Evolutionary conservation across 35 echinoderm and acorn worm genomes (phyloP).

Genomic region (Amphiura filiformis): DNA sequence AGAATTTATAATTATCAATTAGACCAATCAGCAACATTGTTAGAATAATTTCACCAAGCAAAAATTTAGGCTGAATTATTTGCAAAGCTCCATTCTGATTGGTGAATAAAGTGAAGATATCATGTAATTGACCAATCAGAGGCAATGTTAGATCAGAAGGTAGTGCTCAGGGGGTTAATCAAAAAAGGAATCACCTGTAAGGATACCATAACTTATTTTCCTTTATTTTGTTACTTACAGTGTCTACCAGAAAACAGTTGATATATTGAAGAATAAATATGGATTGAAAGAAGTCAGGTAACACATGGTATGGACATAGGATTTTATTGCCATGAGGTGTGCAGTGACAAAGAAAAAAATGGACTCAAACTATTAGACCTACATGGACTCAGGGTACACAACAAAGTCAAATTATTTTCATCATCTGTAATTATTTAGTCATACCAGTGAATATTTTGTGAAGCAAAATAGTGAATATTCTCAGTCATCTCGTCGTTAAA

Average conservation of each 20-base stretch:
- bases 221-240: slow-evolving; percentile 7
- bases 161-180: background rate
- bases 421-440: no score
- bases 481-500: no score
- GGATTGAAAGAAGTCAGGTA: slow-evolving; percentile 19
- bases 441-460: no score
- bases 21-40: no score
- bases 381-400: no score
- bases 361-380: no score
- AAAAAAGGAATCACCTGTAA: background rate
- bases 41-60: no score
- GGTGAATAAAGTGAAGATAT: no score
- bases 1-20: no score
- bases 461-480: no score
- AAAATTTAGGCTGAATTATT: background rate
- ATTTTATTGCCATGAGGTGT: background rate
- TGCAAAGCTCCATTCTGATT: background rate
- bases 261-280: slow-evolving; percentile 21
- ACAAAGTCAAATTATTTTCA: no score
- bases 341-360: background rate
- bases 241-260: slow-evolving; percentile 3
- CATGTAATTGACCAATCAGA: no score
- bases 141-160: background rate
- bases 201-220: background rate
- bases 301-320: background rate